A percentile compares a stretch with the other conserved stretches of the same genome.
Conservation (phyloP, 1,140 invertebrate species). For the Apis dorsata region DNA sequence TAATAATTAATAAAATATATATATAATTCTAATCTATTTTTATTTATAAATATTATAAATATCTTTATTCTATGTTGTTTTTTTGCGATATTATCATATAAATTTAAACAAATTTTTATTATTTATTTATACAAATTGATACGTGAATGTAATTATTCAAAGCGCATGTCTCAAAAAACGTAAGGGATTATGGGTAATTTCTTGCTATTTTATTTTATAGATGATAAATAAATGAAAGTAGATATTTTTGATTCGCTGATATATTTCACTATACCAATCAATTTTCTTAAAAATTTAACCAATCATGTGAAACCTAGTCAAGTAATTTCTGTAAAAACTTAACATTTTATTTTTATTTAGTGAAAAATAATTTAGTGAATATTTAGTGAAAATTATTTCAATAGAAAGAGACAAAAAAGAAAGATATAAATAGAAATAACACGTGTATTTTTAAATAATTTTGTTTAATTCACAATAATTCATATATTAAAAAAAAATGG, state of each 20-base stretch:
- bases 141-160: background rate
- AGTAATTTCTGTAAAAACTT: background rate
- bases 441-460: conserved; percentile 4
- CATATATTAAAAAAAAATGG: conserved; percentile 66
- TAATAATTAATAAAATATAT: no score
- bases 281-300: no score
- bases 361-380: no score
- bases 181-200: conserved; percentile 42
- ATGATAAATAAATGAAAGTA: background rate
- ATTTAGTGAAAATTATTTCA: background rate
- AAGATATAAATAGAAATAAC: background rate
- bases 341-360: background rate
- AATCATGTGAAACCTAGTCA: background rate
- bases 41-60: background rate
- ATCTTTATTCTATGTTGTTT: background rate
- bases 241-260: background rate
- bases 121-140: background rate
- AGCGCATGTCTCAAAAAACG: background rate
- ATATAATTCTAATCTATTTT: background rate
- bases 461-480: background rate
- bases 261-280: background rate
- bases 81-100: no score
- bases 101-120: background rate
- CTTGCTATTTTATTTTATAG: conserved; percentile 20
- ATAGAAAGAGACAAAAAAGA: background rate